Base-by-base conservation (phyloP, 2,797 vertebrate genomes). In the Emys orbicularis region DNA sequence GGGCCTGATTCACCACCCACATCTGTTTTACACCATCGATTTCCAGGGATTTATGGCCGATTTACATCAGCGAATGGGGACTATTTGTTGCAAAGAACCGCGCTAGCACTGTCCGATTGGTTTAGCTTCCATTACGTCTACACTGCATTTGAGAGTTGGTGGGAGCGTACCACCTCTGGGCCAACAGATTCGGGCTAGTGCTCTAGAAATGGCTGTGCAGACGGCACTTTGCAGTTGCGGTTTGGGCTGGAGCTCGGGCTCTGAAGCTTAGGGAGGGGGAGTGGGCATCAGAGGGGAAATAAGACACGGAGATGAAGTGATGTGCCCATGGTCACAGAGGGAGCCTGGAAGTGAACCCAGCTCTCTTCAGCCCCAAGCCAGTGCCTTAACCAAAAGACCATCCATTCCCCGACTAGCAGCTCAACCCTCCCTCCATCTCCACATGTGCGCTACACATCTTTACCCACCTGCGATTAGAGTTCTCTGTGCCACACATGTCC, bases 401-500 rank as follows among this genome's bases (percentile, higher is more conserved):
- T 19, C 65, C 10, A 23, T 72, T 21, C 37, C 19, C 37, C 2
- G 21, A 9, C 61, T 19, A 37, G 18, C 8, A 12, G 3, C 19
- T 72, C n/a, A 41, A 6, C n/a, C n/a, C 1, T 12, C 68, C 68
- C 68, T 72, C 37, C 68, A 72, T 41, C 37, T 72, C n/a, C 19
- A 31, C 31, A 6, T 6, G 68, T 21, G 19, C 2, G 18, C 68
- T 37, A 12, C 12, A 21, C 5, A 5, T 72, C 37, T 72, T 41
- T 41, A 37, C n/a, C n/a, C 65, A 5, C 8, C 29, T 18, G 61
- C 16, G 8, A 1, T 34, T 3, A 83, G 59, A 74, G 29, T 41
- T 11, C 19, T 9, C 18, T 0, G 16, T 52, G 25, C 13, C n/a
- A 25, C 61, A 50, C 6, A 10, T 37, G 10, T 25, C 50, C 34